phyloP scores from a whole-genome alignment of 2,797 vertebrate genomes.

The Gymnothorax javanicus region DNA sequence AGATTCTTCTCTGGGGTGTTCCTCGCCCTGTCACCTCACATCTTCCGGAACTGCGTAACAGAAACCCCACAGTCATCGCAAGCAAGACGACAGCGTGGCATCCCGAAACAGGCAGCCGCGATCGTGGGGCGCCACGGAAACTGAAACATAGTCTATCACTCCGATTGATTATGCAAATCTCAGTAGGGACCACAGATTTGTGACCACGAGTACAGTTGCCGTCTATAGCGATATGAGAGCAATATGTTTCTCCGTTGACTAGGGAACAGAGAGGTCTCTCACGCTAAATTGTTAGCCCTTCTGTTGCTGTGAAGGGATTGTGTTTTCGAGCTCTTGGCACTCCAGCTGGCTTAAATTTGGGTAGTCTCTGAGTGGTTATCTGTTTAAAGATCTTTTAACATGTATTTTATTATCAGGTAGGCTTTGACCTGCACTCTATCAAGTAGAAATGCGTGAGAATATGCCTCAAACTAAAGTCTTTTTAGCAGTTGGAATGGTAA shows the following conservation, averaged over 20 bases:
- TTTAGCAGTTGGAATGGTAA: neutral
- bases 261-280: neutral
- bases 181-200: neutral
- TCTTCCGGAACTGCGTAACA: slow-evolving; percentile 4
- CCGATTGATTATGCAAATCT: neutral
- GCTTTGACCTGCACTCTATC: neutral
- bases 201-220: neutral
- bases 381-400: neutral
- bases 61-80: neutral
- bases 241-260: neutral
- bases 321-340: no score
- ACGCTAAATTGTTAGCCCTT: no score
- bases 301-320: no score
- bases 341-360: neutral
- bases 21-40: neutral
- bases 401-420: neutral
- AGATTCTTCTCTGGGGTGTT: neutral
- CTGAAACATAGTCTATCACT: neutral
- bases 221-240: neutral
- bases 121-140: neutral
- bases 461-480: neutral
- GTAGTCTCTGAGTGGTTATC: neutral
- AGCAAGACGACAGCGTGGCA: neutral
- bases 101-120: neutral
- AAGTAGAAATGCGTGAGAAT: neutral